Evolutionary conservation across 2,888 invertebrate species (phyloP), one percentile per base, ranked within the genome.

Genomic region (Ecliptopera silaceata): DNA sequence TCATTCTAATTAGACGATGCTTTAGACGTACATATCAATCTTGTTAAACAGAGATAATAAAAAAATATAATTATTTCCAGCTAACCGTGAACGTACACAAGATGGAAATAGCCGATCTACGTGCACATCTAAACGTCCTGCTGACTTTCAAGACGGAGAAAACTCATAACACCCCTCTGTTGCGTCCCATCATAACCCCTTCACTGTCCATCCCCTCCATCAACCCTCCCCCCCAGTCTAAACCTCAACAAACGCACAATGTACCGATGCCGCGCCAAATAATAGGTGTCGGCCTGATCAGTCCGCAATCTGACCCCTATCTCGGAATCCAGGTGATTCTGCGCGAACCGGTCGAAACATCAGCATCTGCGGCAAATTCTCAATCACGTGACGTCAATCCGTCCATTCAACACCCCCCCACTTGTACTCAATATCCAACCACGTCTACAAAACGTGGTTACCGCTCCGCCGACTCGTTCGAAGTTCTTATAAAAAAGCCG

Each of bases 91-190:
- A 82, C 68, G 46, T 83, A 3, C 89, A 90, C 79, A 68, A 69
- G 22, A 60, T 72, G 3, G 71, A 72, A n/a, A 59, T 69, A 49
- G 75, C 71, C 72, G 93, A 67, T 84, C 90, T 97, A 41, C 93
- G 93, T 73, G 94, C 93, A 72, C 97, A 97, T 88, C 97, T 97
- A 85, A 93, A 94, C 71, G 93, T 97, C 61, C 87, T 96, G 54
- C 92, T 92, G 64, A 92, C 92, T 63, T 95, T 95, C 84, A 86
- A 76, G 48, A n/a, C n/a, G 12, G 10, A 13, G 12, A 11, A 26
- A n/a, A n/a, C n/a, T n/a, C n/a, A n/a, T n/a, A n/a, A n/a, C n/a
- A n/a, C n/a, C n/a, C n/a, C n/a, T n/a, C n/a, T n/a, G n/a, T n/a
- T n/a, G n/a, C n/a, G n/a, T n/a, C n/a, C n/a, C n/a, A n/a, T n/a